phyloP scores from a whole-genome alignment of 2,113 vertebrate species.

The Lampris megalopsis region DNA sequence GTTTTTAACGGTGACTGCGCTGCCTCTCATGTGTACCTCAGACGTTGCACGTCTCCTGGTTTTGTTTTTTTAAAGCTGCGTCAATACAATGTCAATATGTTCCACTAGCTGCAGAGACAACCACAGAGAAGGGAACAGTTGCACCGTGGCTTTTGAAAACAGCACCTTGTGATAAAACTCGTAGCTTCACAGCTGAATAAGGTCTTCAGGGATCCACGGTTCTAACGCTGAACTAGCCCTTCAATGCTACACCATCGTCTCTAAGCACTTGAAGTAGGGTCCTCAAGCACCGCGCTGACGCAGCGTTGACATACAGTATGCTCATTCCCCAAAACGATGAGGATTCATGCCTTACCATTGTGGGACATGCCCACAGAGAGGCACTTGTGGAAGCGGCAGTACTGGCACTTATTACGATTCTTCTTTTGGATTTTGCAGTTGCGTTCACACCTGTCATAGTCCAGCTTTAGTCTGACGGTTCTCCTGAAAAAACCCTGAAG shows the following conservation, averaged over 20 bases:
- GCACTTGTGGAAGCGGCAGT: slow-evolving; percentile 97
- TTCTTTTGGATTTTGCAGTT: slow-evolving; percentile 98
- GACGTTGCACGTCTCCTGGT: too few species aligned
- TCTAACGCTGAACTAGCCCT: not conserved
- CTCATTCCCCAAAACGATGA: not conserved
- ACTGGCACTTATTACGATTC: slow-evolving; percentile 98
- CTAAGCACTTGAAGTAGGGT: too few species aligned
- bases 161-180: not conserved
- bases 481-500: slow-evolving; percentile 95
- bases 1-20: too few species aligned
- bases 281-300: not conserved
- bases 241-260: too few species aligned
- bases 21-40: too few species aligned
- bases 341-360: slow-evolving; percentile 85
- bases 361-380: slow-evolving; percentile 98
- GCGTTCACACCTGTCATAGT: slow-evolving; percentile 91
- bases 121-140: slow-evolving; percentile 1
- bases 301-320: not conserved
- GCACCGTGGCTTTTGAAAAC: not conserved
- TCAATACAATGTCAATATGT: slow-evolving; percentile 37
- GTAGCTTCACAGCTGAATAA: not conserved
- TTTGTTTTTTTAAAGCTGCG: slow-evolving; percentile 34
- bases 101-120: slow-evolving; percentile 16
- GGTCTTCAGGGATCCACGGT: not conserved
- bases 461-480: slow-evolving; percentile 93